Percentiles rank a stretch among this genome's conserved stretches.
Evolutionary conservation across 2,888 invertebrate genomes (phyloP).

Genomic region (Aphelenchoides bicaudatus): DNA sequence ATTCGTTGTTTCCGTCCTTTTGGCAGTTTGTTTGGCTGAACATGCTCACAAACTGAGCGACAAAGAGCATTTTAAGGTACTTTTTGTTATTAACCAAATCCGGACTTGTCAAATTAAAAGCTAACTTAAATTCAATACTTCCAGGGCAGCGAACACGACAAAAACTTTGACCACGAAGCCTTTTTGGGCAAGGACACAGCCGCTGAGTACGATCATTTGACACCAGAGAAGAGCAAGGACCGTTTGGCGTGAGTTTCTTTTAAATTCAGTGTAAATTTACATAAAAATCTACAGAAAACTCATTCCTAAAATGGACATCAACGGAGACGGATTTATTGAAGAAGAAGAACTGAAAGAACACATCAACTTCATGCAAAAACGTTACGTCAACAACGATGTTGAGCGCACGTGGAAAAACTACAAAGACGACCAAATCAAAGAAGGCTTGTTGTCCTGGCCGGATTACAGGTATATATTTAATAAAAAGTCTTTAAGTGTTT

Average conservation of each 20-base stretch:
- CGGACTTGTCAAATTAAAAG: neutral
- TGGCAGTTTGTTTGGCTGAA: conserved; percentile 21
- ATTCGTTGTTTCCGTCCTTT: conserved; percentile 12
- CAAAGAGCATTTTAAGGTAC: conserved; percentile 33
- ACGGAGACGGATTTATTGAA: conserved; percentile 77
- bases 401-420: conserved; percentile 87
- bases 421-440: conserved; percentile 73
- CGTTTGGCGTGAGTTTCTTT: conserved; percentile 67
- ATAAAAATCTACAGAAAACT: conserved; percentile 70
- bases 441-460: conserved; percentile 77
- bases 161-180: conserved; percentile 64
- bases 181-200: conserved; percentile 88
- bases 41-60: conserved; percentile 32
- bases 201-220: conserved; percentile 84
- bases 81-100: conserved; percentile 1
- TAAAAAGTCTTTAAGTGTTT: no score
- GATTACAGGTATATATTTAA: conserved; percentile 77
- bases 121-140: conserved; percentile 10
- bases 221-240: conserved; percentile 88
- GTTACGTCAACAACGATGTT: conserved; percentile 87
- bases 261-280: neutral
- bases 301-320: conserved; percentile 84
- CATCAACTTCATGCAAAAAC: conserved; percentile 77
- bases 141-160: conserved; percentile 32
- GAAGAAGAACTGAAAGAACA: conserved; percentile 87